Conservation (phyloP, 2,797 vertebrate species). For the Fistularia commersonii region DNA sequence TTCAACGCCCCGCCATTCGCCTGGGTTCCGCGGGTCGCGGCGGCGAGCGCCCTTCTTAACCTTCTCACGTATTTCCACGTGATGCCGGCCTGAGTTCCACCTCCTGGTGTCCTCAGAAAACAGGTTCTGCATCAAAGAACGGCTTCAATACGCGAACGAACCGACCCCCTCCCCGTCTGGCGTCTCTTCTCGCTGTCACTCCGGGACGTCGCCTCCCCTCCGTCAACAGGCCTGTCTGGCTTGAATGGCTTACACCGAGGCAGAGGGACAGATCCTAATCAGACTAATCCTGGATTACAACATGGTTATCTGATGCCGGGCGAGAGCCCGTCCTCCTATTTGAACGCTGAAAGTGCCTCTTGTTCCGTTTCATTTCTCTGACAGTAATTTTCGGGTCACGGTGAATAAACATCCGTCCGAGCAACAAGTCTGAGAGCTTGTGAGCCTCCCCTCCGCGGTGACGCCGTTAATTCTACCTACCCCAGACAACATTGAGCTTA, state of each 20-base stretch:
- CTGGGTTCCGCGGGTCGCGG: slow-evolving; percentile 39
- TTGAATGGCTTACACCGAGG: slow-evolving; percentile 32
- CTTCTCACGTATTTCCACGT: no score
- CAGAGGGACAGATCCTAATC: slow-evolving; percentile 50
- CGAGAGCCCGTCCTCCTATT: slow-evolving; percentile 13
- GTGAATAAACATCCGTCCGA: no score
- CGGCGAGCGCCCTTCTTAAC: slow-evolving; percentile 9
- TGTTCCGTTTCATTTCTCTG: slow-evolving; percentile 2
- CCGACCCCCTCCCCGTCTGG: slow-evolving; percentile 8
- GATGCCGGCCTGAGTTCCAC: no score
- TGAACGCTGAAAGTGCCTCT: slow-evolving; percentile 12
- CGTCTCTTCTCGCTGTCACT: slow-evolving; percentile 26
- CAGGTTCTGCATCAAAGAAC: slow-evolving; percentile 26
- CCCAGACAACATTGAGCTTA: no score
- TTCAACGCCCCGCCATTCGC: slow-evolving; percentile 51
- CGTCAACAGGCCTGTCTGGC: slow-evolving; percentile 33
- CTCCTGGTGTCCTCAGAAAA: no score
- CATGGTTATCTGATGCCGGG: slow-evolving; percentile 12
- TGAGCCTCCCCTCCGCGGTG: no score
- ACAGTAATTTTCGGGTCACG: no score
- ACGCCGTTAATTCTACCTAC: no score
- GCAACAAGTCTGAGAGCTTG: no score
- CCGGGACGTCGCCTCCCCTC: slow-evolving; percentile 15
- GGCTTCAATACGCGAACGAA: slow-evolving; percentile 30
- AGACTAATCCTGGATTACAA: slow-evolving; percentile 53